These are phyloP conservation scores for Micropterix aruncella DNA, from an alignment of 2,888 invertebrate species.

Conservation along the genomic window DNA sequence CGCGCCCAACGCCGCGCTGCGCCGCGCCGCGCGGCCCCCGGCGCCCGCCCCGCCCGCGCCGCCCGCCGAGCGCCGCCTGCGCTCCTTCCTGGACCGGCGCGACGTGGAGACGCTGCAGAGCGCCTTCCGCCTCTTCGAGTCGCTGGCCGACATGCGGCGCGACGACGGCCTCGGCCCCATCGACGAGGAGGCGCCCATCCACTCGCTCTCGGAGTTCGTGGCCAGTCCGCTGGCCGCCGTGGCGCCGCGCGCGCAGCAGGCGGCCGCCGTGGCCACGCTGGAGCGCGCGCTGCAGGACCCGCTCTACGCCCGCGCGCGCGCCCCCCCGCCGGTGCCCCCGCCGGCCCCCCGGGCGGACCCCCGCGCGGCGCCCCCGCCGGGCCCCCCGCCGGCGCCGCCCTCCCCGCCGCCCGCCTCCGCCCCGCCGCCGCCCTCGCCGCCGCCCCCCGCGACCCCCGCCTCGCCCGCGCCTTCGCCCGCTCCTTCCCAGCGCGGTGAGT, in stretches of 20 bases:
- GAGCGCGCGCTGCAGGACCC: conserved; percentile 7
- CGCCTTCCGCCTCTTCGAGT: conserved; percentile 30
- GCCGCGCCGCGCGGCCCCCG: conserved; percentile 20
- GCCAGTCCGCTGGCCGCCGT: conserved; percentile 34
- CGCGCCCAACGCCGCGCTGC: conserved; percentile 8
- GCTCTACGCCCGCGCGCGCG: conserved; percentile 11
- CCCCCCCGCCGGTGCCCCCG: conserved; percentile 9
- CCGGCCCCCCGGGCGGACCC: conserved; percentile 19
- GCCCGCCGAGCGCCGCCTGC: neutral
- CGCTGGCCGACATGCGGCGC: conserved; percentile 24
- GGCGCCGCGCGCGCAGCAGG: neutral
- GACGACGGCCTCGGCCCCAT: conserved; percentile 7
- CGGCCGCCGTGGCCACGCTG: neutral
- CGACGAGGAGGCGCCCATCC: conserved; percentile 37
- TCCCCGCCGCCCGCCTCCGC: conserved; percentile 27
- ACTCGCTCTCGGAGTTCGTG: conserved; percentile 47
- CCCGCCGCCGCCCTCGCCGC: conserved; percentile 22
- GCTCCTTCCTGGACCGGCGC: conserved; percentile 7
- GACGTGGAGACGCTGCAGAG: conserved; percentile 31
- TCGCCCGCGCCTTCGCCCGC: conserved; percentile 1
- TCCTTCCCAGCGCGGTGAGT: too few relatives aligned
- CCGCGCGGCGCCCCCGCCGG: too few relatives aligned
- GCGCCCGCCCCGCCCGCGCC: neutral
- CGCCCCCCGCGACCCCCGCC: conserved; percentile 25
- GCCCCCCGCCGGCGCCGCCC: conserved; percentile 31